A percentile compares a stretch with the other conserved stretches of the same genome.
These are phyloP conservation scores for Orestias chungarensis DNA, from an alignment of 2,797 vertebrate species.

Conservation along the genomic window DNA sequence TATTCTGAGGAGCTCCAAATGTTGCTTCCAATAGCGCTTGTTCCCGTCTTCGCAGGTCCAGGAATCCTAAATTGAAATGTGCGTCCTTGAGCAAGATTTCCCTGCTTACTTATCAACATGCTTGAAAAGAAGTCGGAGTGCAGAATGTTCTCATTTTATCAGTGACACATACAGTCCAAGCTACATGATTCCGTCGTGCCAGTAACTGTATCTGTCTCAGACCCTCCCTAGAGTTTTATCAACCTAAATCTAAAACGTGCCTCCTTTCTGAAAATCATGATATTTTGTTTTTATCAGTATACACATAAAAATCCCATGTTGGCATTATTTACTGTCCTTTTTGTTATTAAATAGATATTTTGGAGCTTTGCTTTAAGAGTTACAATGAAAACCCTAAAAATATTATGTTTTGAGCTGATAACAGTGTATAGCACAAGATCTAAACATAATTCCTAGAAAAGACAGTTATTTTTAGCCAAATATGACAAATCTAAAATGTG, in stretches of 20 bases:
- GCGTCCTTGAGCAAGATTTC: conserved; percentile 14
- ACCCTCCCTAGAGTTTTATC: background rate
- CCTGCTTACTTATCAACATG: background rate
- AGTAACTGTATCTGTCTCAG: background rate
- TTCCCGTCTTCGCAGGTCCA: background rate
- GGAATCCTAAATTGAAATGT: background rate
- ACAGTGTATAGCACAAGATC: background rate
- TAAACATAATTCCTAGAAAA: too few relatives aligned
- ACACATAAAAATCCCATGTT: too few relatives aligned
- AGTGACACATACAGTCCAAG: background rate
- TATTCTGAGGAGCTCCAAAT: too few relatives aligned
- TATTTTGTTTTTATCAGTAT: background rate
- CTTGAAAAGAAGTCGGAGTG: background rate
- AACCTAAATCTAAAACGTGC: background rate
- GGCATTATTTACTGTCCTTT: background rate
- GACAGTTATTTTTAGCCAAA: background rate
- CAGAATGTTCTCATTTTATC: conserved; percentile 14
- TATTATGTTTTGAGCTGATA: background rate
- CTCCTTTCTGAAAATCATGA: background rate
- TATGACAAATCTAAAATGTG: background rate
- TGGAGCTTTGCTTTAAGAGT: too few relatives aligned
- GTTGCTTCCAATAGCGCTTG: background rate
- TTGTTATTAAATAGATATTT: background rate
- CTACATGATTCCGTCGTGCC: background rate
- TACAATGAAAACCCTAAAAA: background rate